Evolutionary conservation across 35 echinoderm and acorn worm species (phyloP).

Genomic region (Eucidaris tribuloides): DNA sequence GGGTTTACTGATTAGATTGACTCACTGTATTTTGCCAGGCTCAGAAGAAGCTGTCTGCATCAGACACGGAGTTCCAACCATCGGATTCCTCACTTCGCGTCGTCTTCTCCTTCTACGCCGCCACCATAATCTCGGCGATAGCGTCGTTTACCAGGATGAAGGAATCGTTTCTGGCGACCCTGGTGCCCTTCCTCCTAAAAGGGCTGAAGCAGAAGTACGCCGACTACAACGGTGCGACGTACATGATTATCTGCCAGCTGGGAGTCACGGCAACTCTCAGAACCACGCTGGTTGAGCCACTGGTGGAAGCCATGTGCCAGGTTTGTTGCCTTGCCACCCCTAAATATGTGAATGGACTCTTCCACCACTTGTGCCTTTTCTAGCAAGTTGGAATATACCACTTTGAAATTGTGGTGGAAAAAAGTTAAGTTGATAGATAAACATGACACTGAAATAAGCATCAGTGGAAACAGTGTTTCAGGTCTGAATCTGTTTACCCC

Average conservation of each 20-base stretch:
- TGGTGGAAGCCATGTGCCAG: conserved; percentile 75
- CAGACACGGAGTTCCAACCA: not conserved
- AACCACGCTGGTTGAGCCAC: conserved; percentile 36
- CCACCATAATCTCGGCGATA: conserved; percentile 80
- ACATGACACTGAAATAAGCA: too few relatives aligned
- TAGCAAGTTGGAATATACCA: too few relatives aligned
- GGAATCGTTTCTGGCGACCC: conserved; percentile 65
- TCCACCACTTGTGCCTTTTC: too few relatives aligned
- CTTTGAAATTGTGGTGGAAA: too few relatives aligned
- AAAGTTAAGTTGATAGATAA: too few relatives aligned
- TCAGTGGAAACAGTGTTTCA: too few relatives aligned
- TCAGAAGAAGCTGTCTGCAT: not conserved
- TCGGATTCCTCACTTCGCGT: conserved; percentile 46
- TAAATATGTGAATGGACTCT: too few relatives aligned
- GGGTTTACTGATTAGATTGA: too few relatives aligned
- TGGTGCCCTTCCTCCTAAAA: conserved; percentile 69
- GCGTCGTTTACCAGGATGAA: conserved; percentile 32
- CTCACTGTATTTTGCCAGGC: too few relatives aligned
- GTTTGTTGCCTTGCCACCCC: conserved; percentile 54
- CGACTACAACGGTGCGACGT: conserved; percentile 84
- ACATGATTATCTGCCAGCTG: conserved; percentile 90
- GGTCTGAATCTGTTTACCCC: too few relatives aligned
- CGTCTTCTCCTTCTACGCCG: conserved; percentile 74
- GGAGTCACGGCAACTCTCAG: conserved; percentile 61
- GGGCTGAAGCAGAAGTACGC: conserved; percentile 61